These are phyloP conservation scores for Poecilus cupreus DNA, from an alignment of 2,888 invertebrate species.

Conservation along the genomic window DNA sequence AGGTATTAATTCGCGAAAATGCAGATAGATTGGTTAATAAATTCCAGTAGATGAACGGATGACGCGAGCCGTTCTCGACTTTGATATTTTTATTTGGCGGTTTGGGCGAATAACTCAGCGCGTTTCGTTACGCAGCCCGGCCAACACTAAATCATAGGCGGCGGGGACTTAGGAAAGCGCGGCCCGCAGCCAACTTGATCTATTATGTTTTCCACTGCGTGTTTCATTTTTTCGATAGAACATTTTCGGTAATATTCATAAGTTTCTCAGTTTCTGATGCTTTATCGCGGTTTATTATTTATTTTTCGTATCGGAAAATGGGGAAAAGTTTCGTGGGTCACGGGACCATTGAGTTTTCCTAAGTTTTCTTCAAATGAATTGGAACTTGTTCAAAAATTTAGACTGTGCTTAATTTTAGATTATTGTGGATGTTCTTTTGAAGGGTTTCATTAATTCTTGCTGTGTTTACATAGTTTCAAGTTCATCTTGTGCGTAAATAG, in stretches of 20 bases:
- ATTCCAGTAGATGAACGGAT: neutral
- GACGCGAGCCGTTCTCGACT: constrained; percentile 33
- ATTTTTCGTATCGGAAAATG: constrained; percentile 19
- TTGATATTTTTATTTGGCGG: constrained; percentile 56
- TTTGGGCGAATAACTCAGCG: constrained; percentile 51
- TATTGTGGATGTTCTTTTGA: neutral
- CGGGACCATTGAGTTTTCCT: too few relatives aligned
- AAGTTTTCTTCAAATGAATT: neutral
- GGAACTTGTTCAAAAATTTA: constrained; percentile 5
- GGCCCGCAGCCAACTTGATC: constrained; percentile 40
- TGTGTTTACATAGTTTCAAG: neutral
- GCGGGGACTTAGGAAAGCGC: constrained; percentile 46
- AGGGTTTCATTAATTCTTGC: neutral
- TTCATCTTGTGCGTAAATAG: neutral
- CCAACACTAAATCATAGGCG: constrained; percentile 47
- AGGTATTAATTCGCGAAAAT: neutral
- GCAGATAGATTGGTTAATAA: constrained; percentile 12
- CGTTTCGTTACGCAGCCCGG: constrained; percentile 51
- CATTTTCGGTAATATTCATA: constrained; percentile 50
- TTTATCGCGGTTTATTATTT: constrained; percentile 41
- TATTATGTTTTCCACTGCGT: constrained; percentile 57
- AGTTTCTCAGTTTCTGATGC: constrained; percentile 7
- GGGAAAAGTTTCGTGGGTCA: neutral
- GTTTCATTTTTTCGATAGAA: constrained; percentile 52
- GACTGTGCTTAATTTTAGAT: neutral